Evolutionary conservation across 2,888 invertebrate species (phyloP).

Genomic region (Bhutanitis thaidina): DNA sequence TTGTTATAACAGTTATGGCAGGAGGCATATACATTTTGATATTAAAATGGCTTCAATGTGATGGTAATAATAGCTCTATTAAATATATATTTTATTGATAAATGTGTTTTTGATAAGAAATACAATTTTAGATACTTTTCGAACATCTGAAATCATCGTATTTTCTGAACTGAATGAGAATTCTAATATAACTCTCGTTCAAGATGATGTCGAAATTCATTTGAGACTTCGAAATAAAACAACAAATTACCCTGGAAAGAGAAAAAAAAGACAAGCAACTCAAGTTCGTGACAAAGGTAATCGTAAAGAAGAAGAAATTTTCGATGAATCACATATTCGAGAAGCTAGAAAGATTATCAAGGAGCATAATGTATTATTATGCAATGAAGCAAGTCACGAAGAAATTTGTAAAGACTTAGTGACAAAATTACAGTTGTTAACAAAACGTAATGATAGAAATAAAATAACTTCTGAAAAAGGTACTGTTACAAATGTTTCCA

Average conservation of each 20-base stretch:
- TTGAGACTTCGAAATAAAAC: slow-evolving; percentile 45
- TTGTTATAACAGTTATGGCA: slow-evolving; percentile 41
- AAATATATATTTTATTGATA: not conserved
- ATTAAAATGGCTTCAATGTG: slow-evolving; percentile 37
- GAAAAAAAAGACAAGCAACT: slow-evolving; percentile 37
- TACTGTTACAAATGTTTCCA: not conserved
- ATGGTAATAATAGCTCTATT: slow-evolving; percentile 37
- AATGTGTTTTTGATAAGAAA: not conserved
- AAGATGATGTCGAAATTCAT: slow-evolving; percentile 43
- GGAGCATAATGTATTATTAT: slow-evolving; percentile 47
- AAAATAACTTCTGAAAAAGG: not conserved
- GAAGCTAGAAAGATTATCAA: slow-evolving; percentile 53
- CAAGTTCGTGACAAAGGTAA: slow-evolving; percentile 22
- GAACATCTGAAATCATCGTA: slow-evolving; percentile 50
- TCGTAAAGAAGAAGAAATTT: slow-evolving; percentile 25
- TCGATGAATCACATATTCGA: slow-evolving; percentile 41
- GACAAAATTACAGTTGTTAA: slow-evolving; percentile 42
- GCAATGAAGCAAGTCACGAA: slow-evolving; percentile 45
- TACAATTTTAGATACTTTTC: slow-evolving; percentile 35
- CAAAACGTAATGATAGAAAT: slow-evolving; percentile 19
- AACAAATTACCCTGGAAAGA: slow-evolving; percentile 25
- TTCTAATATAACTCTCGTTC: slow-evolving; percentile 42
- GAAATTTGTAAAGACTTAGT: slow-evolving; percentile 56
- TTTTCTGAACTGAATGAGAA: slow-evolving; percentile 43
- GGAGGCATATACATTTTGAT: slow-evolving; percentile 44